Evolutionary conservation across 2,797 vertebrate species (phyloP), one percentile per base, ranked within the genome.

Genomic region (Oreochromis grahami): DNA sequence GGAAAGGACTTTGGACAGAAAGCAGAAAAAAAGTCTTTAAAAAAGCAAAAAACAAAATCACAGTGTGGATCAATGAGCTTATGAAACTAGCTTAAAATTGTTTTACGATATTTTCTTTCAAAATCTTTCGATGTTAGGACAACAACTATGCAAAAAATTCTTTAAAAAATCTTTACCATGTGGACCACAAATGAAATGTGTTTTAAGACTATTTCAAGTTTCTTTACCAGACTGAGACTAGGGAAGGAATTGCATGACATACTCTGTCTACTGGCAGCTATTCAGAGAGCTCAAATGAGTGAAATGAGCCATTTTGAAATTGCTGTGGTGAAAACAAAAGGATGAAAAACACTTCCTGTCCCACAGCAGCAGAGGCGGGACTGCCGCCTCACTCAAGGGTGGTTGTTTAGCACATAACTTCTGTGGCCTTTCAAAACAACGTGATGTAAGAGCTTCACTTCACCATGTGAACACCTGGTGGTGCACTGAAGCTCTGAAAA

Each of bases 381-480:
- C 38, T 41, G 77, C 77, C 14, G 83, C 56, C 45, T 38, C 14
- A 7, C 43, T 84, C 19, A 8, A 65, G 45, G 82, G 74, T 72
- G 70, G 72, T 3, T 70, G 81, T 86, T 92, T 55, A 72, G 74
- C 80, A 81, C 84, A 88, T 32, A 60, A 90, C 53, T 3, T 68
- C 43, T 65, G 24, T 21, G 76, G 45, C 21, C 15, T 81, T 78
- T 70, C 32, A 89, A 89, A 92, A 88, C 87, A 92, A 81, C 80
- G 76, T 87, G 88, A 89, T 38, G 34, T 50, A 86, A 12, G 29
- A 60, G 48, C 4, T 74, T 32, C 84, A 91, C 36, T 87, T 84
- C 76, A 76, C 34, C 15, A 24, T 84, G 15, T 91, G 50, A 65
- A 91, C 96, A 96, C 94, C 85, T 82, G 94, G 86, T 86, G 94